These are phyloP conservation scores for Drosophila ercepeae DNA, from an alignment of 1,140 invertebrate species.

Conservation along the genomic window DNA sequence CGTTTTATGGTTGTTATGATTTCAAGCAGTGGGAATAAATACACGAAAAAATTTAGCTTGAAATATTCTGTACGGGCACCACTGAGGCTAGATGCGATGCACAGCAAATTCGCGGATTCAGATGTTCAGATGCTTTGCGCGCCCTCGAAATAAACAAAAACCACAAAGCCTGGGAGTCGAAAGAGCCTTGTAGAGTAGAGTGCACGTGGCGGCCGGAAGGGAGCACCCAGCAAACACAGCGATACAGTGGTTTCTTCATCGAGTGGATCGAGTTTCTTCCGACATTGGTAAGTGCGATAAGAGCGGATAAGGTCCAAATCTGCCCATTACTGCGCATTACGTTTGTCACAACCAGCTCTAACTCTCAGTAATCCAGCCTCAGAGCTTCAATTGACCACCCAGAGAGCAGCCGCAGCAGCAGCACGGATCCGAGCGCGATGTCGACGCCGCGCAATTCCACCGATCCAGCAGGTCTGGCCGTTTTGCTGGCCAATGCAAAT, in stretches of 20 bases:
- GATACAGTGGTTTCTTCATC: background rate
- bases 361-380: slow-evolving; percentile 3
- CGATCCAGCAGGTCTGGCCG: background rate
- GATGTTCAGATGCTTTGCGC: background rate
- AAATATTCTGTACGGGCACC: background rate
- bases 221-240: background rate
- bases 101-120: background rate
- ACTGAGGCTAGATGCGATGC: background rate
- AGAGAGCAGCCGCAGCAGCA: background rate
- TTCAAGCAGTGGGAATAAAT: background rate
- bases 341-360: slow-evolving; percentile 3
- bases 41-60: background rate
- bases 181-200: background rate
- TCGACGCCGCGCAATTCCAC: slow-evolving; percentile 33
- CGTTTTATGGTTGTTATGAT: too few relatives aligned
- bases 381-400: background rate
- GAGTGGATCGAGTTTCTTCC: background rate
- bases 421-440: slow-evolving; percentile 13
- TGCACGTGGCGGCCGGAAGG: background rate
- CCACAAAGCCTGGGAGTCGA: background rate
- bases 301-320: background rate
- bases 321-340: slow-evolving; percentile 37
- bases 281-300: slow-evolving; percentile 30
- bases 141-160: background rate
- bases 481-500: background rate